These are phyloP conservation scores for Xanthorhoe designata DNA, from an alignment of 2,888 invertebrate genomes.

Conservation along the genomic window DNA sequence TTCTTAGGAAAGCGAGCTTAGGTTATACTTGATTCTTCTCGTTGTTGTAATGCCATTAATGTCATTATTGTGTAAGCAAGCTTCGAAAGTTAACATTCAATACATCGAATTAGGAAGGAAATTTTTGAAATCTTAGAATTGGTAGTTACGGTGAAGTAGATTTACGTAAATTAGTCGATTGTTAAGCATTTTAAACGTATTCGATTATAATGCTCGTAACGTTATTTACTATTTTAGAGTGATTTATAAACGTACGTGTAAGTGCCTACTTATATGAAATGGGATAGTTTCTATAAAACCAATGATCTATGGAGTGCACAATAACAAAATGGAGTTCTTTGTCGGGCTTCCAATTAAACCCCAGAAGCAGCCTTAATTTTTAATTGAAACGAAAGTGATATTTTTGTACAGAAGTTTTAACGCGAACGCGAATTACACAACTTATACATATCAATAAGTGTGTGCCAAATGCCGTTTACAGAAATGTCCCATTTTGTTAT, in stretches of 20 bases:
- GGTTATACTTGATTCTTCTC: slow-evolving; percentile 55
- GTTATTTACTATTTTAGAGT: slow-evolving; percentile 56
- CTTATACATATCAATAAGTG: slow-evolving; percentile 69
- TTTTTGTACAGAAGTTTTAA: slow-evolving; percentile 57
- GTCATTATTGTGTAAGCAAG: slow-evolving; percentile 67
- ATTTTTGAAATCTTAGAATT: slow-evolving; percentile 66
- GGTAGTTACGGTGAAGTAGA: slow-evolving; percentile 61
- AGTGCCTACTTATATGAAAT: slow-evolving; percentile 57
- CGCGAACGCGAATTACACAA: slow-evolving; percentile 47
- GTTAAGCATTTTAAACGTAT: slow-evolving; percentile 63
- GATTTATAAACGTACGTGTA: slow-evolving; percentile 50
- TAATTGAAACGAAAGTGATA: slow-evolving; percentile 45
- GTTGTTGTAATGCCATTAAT: slow-evolving; percentile 74
- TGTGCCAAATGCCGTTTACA: slow-evolving; percentile 71
- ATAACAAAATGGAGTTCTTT: slow-evolving; percentile 53
- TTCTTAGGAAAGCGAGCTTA: slow-evolving; percentile 7
- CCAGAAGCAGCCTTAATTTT: slow-evolving; percentile 38
- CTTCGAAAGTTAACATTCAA: slow-evolving; percentile 71
- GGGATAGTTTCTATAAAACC: slow-evolving; percentile 55
- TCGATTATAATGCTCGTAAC: slow-evolving; percentile 57
- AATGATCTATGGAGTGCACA: slow-evolving; percentile 33
- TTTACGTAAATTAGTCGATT: slow-evolving; percentile 63
- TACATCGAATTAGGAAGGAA: slow-evolving; percentile 79
- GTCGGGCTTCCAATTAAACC: slow-evolving; percentile 40
- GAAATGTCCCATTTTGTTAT: slow-evolving; percentile 66